Base-by-base conservation (phyloP, 2,113 vertebrate species). In the Plectropomus leopardus region DNA sequence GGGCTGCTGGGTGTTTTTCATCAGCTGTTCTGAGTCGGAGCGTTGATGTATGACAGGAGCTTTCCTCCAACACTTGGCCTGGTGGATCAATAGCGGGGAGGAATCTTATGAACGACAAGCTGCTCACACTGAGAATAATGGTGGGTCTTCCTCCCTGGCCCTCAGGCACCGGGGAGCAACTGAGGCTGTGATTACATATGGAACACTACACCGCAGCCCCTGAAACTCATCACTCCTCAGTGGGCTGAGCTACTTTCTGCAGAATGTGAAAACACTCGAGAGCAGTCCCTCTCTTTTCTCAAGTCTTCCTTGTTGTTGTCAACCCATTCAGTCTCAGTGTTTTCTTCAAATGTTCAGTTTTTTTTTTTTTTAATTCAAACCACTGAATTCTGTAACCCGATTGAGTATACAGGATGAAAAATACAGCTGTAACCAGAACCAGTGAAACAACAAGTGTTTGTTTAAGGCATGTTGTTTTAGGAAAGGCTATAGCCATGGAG, bases 11-110 rank as follows among this genome's bases (percentile, higher is more conserved):
- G 53, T 59, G 67, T 76, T 88, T 86, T 85, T 90, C 81, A 87
- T 88, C 83, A 68, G 55, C 48, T 26, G 50, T 16, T 70, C 74
- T 64, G 30, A 77, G 69, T 63, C 58, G 42, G 53, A 51, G 64
- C 60, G 7, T 14, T 89, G 87, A 92, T 85, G 80, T 71, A 89
- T 92, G 87, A 59, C 34, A 7, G 44, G 53, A 51, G 66, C 34
- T 59, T 76, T 48, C 73, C 69, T 70, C 78, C 50, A 50, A 55
- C 73, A 61, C 83, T 73, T 44, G 28, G 55, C 82, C 51, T 14
- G 44, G 53, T 57, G 72, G 82, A 89, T 90, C 88, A 76, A 91
- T 91, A 89, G 63, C 24, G 15, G n/a, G 63, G 68, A 75, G 65
- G 48, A 51, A 67, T 81, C 75, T 80, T 21, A 50, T 60, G 45